Evolutionary conservation across 1,140 invertebrate species (phyloP).

Genomic region (Diachasma alloeum): DNA sequence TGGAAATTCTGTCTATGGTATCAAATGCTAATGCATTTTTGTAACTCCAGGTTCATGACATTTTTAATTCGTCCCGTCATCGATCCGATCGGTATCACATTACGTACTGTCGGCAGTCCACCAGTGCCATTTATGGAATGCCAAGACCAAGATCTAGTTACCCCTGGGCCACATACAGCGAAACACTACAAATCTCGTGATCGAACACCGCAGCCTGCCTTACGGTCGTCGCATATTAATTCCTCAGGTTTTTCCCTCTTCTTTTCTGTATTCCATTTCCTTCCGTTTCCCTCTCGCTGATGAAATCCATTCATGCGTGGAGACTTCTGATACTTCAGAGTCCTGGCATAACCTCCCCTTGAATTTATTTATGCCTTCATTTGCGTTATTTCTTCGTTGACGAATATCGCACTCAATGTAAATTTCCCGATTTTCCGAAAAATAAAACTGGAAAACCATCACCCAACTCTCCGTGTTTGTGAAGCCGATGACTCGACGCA

Average conservation of each 20-base stretch:
- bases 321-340: background rate
- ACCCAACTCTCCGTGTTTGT: background rate
- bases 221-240: background rate
- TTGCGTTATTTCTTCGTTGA: background rate
- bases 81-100: background rate
- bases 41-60: background rate
- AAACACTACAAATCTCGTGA: background rate
- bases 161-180: constrained; percentile 3
- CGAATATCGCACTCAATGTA: background rate
- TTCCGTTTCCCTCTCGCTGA: background rate
- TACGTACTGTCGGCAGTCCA: background rate
- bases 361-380: background rate
- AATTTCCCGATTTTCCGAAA: background rate
- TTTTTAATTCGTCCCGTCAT: background rate
- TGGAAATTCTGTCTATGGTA: background rate
- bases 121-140: constrained; percentile 4
- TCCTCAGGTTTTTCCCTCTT: background rate
- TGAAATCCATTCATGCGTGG: background rate
- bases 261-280: background rate
- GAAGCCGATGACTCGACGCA: background rate
- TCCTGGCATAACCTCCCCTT: background rate
- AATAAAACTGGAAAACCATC: background rate
- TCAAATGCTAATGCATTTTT: background rate
- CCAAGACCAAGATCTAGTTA: constrained; percentile 9
- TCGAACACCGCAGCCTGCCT: background rate